Conservation (phyloP, 1,140 invertebrate species). For the Idris sp. region DNA sequence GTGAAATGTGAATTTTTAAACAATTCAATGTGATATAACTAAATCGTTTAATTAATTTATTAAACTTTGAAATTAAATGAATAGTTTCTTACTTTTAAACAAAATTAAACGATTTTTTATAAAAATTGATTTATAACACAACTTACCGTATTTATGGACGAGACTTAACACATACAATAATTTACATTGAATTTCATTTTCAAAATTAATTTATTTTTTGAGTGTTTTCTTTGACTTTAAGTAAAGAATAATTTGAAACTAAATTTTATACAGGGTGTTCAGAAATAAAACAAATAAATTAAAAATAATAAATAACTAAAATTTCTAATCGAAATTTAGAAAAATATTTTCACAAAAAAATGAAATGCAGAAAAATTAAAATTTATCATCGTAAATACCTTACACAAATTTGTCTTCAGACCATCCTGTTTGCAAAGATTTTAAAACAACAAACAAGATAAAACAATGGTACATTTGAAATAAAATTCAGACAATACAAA, state of each 20-base stretch:
- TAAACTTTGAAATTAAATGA: not conserved
- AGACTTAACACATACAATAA: conserved; percentile 15
- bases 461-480: no score
- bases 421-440: conserved; percentile 60
- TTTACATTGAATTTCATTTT: conserved; percentile 4
- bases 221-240: not conserved
- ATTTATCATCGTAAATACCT: no score
- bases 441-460: conserved; percentile 50
- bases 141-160: conserved; percentile 38
- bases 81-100: no score
- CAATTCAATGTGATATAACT: no score
- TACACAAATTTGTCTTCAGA: conserved; percentile 6
- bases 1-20: no score
- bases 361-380: conserved; percentile 7
- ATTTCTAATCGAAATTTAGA: not conserved
- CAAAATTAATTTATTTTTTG: not conserved
- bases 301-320: no score
- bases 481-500: no score
- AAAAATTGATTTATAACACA: conserved; percentile 32
- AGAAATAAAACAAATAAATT: conserved; percentile 24
- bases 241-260: not conserved
- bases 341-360: not conserved
- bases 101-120: no score
- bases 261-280: conserved; percentile 27
- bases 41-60: no score